These are phyloP conservation scores for Tetrapedia diversipes DNA, from an alignment of 2,888 invertebrate species.

Conservation along the genomic window DNA sequence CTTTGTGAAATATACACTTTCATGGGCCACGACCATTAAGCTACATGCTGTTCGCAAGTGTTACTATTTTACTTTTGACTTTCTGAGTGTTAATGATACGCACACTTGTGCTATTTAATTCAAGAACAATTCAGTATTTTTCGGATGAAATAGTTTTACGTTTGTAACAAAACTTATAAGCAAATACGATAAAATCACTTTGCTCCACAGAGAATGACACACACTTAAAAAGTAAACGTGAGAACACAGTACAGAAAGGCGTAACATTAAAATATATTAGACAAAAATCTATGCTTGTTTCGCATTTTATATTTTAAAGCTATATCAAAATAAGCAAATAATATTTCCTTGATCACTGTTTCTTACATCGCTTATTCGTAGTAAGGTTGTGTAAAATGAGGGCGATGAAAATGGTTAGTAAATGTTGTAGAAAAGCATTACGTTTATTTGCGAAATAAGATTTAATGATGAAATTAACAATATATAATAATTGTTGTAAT, in stretches of 20 bases:
- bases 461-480: conserved; percentile 75
- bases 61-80: conserved; percentile 5
- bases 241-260: background rate
- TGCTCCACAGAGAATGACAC: background rate
- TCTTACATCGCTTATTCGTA: conserved; percentile 15
- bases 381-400: conserved; percentile 53
- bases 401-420: conserved; percentile 78
- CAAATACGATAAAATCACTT: background rate
- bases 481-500: conserved; percentile 69
- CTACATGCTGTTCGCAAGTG: conserved; percentile 59
- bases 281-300: background rate
- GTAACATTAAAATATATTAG: background rate
- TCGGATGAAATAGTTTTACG: background rate
- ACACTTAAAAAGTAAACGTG: too few relatives aligned
- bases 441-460: conserved; percentile 79
- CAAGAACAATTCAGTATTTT: background rate
- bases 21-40: conserved; percentile 60
- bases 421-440: conserved; percentile 79
- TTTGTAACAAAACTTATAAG: background rate
- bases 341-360: conserved; percentile 23
- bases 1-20: conserved; percentile 60
- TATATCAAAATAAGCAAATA: conserved; percentile 10
- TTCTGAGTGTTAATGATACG: conserved; percentile 8
- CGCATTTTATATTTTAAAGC: background rate
- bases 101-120: background rate